These are phyloP conservation scores for Caenorhabditis doughertyi DNA, from an alignment of 2,888 invertebrate species.

Conservation along the genomic window DNA sequence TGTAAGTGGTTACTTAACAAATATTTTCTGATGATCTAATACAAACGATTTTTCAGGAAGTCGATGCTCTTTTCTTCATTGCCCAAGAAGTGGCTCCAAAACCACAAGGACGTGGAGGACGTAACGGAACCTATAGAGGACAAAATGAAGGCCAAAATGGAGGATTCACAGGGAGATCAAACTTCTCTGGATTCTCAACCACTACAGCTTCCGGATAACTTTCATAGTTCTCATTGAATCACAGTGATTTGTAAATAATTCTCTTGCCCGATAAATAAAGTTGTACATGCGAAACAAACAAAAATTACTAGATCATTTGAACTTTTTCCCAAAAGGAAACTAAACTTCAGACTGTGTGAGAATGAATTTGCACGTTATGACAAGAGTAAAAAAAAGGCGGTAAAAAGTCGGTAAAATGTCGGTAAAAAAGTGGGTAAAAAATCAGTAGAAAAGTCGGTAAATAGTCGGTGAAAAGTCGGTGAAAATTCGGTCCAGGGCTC, in stretches of 20 bases:
- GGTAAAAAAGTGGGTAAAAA: no score
- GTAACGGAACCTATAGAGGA: not conserved
- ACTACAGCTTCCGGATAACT: conserved; percentile 36
- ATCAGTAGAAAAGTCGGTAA: no score
- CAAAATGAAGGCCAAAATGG: conserved; percentile 2
- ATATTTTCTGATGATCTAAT: not conserved
- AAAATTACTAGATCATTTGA: conserved; percentile 2
- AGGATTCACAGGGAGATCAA: conserved; percentile 24
- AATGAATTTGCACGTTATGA: not conserved
- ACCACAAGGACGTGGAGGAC: conserved; percentile 22
- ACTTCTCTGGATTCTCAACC: conserved; percentile 24
- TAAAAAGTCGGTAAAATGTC: no score
- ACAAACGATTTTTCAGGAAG: conserved; percentile 30
- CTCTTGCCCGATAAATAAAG: not conserved
- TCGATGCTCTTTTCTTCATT: conserved; percentile 40
- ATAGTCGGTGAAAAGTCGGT: no score
- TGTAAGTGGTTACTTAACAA: conserved; percentile 8
- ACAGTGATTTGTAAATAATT: conserved; percentile 39
- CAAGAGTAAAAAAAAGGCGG: no score
- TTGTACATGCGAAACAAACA: not conserved
- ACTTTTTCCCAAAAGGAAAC: not conserved
- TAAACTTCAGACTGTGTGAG: conserved; percentile 17
- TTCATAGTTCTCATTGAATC: not conserved
- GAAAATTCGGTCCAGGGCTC: no score
- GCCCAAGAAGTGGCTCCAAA: conserved; percentile 17